Base-by-base conservation (phyloP, 2,888 invertebrate species). In the Graphium colonna region DNA sequence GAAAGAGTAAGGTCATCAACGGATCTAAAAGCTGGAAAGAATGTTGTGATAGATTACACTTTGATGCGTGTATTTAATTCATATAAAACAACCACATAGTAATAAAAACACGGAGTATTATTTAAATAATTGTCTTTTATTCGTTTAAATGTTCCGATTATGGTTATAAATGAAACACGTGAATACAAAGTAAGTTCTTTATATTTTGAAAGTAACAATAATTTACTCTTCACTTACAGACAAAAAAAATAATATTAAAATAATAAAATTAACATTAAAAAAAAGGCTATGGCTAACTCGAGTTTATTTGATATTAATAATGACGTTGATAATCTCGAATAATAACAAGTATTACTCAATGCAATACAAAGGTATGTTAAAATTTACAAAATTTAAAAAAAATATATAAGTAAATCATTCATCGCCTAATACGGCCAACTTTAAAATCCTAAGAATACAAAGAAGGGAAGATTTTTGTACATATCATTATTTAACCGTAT, bases 141-240 rank as follows among this genome's bases (percentile, higher is more conserved):
- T n/a, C n/a, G n/a, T n/a, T n/a, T n/a, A n/a, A n/a, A n/a, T n/a
- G n/a, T n/a, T n/a, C n/a, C n/a, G n/a, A n/a, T n/a, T n/a, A n/a
- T n/a, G n/a, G n/a, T n/a, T n/a, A n/a, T n/a, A n/a, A 84, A 74
- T 71, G 69, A 81, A 77, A 75, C 66, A 63, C 61, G 26, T 56
- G 52, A n/a, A 49, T 81, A 82, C 82, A 85, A 82, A 85, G 73
- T 83, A 85, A 78, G 79, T 75, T 85, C 73, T 85, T 85, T 87
- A 87, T 87, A 86, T 82, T 67, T 82, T 72, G 77, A 77, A 83
- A 73, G 71, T 84, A 87, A 87, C 87, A 87, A 87, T 87, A 86
- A 87, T 83, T 87, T 86, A 85, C 74, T 82, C 79, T 73, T 69
- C 67, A 75, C 68, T 76, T 76, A 81, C 77, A 73, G 79, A 84